These are phyloP conservation scores for rabbit (Oryctolagus cuniculus) DNA, from an alignment of 2,113 vertebrate genomes.

Conservation along the genomic window mOryCun1.1 NC_091448.1:14630501-14631000, in stretches of 20 bases:
- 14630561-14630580: conserved; percentile 93
- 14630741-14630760: conserved; percentile 98
- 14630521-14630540: not conserved
- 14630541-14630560: conserved; percentile 19
- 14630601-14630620: conserved; percentile 85
- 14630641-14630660: conserved; percentile 81
- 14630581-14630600: conserved; percentile 87
- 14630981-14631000: not conserved
- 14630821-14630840: not conserved
- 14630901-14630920: not conserved
- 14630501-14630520: not conserved
- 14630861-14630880: not conserved
- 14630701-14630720: conserved; percentile 96
- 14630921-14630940: conserved; percentile 23
- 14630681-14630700: conserved; percentile 98
- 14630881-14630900: conserved; percentile 41
- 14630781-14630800: not conserved
- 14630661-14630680: conserved; percentile 95
- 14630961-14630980: not conserved
- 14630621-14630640: conserved; percentile 90
- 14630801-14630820: not conserved
- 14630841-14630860: not conserved
- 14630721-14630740: conserved; percentile 98
- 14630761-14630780: conserved; percentile 29
- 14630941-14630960: not conserved